Evolutionary conservation across 2,113 vertebrate genomes (phyloP), one percentile per base, ranked within the genome.

Genomic region (Labeo catla): DNA sequence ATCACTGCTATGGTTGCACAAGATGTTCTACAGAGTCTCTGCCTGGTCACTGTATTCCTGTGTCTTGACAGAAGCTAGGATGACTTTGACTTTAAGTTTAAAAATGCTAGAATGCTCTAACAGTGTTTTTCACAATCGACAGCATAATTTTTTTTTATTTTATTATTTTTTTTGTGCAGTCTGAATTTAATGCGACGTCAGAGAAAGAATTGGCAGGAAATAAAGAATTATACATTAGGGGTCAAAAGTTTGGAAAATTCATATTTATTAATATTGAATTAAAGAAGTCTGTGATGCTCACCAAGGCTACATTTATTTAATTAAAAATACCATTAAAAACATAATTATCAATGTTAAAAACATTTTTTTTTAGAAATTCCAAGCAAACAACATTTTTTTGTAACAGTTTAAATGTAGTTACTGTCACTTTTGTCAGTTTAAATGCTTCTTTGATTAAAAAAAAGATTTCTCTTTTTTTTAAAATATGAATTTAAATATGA

Each of bases 11-110:
- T 49, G 79, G 49, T 65, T 81, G 66, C 34, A 72, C 21, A 76
- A 47, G 45, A 63, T 81, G 39, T 76, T 85, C 68, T 63, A 28
- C 76, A 78, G 52, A 43, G 11, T 2, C 50, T 76, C 10, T 45
- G 73, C 6, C 13, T 77, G 76, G 23, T 54, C 50, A 77, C 13
- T 54, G 50, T 77, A 49, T 74, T 49, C 19, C 49, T 23, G 83
- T 65, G 83, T 47, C 54, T 49, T 23, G 6, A 72, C 16, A 28
- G 28, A 28, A 28, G 28, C 28, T 28, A 28, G 28, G 28, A 28
- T 28, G 28, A 28, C 28, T 28, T 2, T 28, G 28, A 28, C 28
- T 28, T 28, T 28, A 28, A 28, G 28, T 28, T 10, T 12, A 23
- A 28, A 63, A 28, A 12, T 28, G n/a, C 63, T 65, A 13, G n/a